These are phyloP conservation scores for Cuniculus paca DNA, from an alignment of 2,797 vertebrate species.

Conservation along the genomic window DNA sequence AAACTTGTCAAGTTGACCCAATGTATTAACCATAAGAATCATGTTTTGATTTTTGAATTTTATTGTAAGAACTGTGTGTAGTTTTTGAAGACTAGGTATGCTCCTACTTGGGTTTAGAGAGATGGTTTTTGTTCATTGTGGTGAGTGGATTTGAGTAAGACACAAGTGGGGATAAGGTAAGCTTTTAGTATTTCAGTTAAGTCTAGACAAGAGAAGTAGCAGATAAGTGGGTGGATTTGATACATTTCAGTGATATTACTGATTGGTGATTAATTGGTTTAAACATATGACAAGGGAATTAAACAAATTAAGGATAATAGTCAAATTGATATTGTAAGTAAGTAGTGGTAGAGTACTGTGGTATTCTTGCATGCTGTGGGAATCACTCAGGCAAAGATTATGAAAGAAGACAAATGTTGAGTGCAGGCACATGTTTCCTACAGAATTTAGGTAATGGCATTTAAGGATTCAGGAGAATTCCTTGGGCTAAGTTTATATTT, in stretches of 20 bases:
- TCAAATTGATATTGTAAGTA: not conserved
- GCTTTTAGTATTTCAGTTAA: not conserved
- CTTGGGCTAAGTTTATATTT: not conserved
- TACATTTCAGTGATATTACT: not conserved
- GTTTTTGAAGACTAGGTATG: not conserved
- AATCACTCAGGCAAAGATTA: not conserved
- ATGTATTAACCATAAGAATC: too few relatives aligned
- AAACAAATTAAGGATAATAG: not conserved
- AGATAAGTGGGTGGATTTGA: not conserved
- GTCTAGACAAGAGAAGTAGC: not conserved
- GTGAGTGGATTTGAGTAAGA: not conserved
- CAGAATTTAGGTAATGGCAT: not conserved
- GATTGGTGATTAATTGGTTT: not conserved
- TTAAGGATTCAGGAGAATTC: not conserved
- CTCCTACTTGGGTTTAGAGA: not conserved
- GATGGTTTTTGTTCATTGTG: not conserved
- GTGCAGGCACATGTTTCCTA: not conserved
- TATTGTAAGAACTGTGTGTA: not conserved
- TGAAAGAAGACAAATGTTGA: not conserved
- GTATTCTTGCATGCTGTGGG: not conserved
- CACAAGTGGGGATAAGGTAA: too few relatives aligned
- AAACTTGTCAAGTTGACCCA: too few relatives aligned
- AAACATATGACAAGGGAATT: not conserved
- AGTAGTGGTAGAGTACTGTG: not conserved
- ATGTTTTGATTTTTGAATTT: not conserved